phyloP scores from a whole-genome alignment of 2,113 vertebrate genomes.

The Thamnaconus septentrionalis region DNA sequence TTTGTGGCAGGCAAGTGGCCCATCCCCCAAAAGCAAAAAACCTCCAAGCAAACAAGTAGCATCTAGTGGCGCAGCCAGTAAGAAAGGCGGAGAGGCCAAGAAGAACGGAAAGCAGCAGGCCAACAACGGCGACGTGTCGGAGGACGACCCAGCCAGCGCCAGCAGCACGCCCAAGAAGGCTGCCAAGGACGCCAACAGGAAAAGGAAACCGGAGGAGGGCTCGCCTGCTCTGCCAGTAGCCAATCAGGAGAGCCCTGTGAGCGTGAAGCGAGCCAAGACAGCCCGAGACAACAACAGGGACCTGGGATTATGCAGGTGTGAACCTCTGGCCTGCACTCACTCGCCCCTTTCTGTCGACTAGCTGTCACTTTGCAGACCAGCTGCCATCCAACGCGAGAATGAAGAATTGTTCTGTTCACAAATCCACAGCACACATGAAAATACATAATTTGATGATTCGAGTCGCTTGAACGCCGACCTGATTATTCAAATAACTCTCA shows the following conservation, averaged over 20 bases:
- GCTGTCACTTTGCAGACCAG: no score
- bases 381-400: no score
- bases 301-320: slow-evolving; percentile 91
- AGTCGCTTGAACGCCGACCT: no score
- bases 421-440: no score
- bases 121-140: slow-evolving; percentile 80
- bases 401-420: no score
- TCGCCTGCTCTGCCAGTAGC: slow-evolving; percentile 65
- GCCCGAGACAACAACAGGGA: slow-evolving; percentile 90
- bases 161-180: slow-evolving; percentile 88
- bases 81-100: slow-evolving; percentile 86
- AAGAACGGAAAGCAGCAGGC: slow-evolving; percentile 85
- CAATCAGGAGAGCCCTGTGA: slow-evolving; percentile 84
- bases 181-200: slow-evolving; percentile 84
- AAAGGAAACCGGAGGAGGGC: slow-evolving; percentile 88
- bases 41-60: slow-evolving; percentile 76
- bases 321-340: slow-evolving; percentile 6
- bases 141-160: slow-evolving; percentile 85
- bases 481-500: no score
- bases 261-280: slow-evolving; percentile 87
- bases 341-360: slow-evolving; percentile 12
- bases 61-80: slow-evolving; percentile 58
- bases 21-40: slow-evolving; percentile 91
- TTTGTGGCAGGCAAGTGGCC: slow-evolving; percentile 88
- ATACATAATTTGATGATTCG: no score